phyloP scores from a whole-genome alignment of 2,888 invertebrate genomes.

The Diaperis boleti region DNA sequence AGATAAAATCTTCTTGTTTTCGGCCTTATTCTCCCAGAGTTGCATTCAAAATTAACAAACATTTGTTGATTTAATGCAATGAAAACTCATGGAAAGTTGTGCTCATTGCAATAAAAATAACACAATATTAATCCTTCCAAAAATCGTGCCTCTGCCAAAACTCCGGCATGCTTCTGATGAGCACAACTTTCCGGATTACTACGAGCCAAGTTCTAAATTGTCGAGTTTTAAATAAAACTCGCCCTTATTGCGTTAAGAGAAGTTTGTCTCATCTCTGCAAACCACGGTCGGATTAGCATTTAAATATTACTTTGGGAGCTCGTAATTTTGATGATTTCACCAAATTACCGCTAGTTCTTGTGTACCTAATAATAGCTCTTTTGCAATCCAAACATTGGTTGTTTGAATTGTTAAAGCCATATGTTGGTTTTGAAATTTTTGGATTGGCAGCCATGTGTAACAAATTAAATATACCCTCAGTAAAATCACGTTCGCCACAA shows the following conservation, averaged over 20 bases:
- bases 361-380: too few relatives aligned
- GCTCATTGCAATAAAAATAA: too few relatives aligned
- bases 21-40: too few relatives aligned
- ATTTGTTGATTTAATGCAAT: too few relatives aligned
- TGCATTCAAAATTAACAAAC: too few relatives aligned
- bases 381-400: background rate
- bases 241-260: constrained; percentile 11
- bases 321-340: constrained; percentile 24
- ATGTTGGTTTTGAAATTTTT: background rate
- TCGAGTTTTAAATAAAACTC: constrained; percentile 17
- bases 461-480: background rate
- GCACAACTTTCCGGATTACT: constrained; percentile 4
- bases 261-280: constrained; percentile 12
- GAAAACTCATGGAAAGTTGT: too few relatives aligned
- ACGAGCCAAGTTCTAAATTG: constrained; percentile 16
- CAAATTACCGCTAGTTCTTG: constrained; percentile 1
- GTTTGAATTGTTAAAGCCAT: background rate
- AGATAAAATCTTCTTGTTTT: too few relatives aligned
- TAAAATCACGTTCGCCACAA: background rate
- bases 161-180: constrained; percentile 7
- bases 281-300: constrained; percentile 22
- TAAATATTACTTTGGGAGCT: constrained; percentile 20
- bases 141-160: background rate
- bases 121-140: background rate
- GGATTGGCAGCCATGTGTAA: background rate